phyloP scores from a whole-genome alignment of 2,797 vertebrate species.

The Neoniphon sammara region DNA sequence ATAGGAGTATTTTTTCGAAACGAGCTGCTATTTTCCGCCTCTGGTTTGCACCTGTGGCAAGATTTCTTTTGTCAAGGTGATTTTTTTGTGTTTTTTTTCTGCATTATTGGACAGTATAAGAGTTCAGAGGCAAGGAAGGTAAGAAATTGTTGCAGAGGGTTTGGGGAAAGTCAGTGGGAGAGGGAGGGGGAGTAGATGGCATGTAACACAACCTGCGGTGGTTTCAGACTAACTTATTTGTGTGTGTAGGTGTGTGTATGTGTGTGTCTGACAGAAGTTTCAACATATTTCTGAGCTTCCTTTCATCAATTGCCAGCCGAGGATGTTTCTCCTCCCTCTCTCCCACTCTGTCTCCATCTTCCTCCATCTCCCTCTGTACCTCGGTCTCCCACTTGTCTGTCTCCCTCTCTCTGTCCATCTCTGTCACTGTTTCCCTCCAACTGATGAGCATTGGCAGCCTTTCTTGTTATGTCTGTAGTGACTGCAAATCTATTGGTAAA shows the following conservation, averaged over 20 bases:
- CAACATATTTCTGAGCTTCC: conserved; percentile 30
- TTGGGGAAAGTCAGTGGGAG: background rate
- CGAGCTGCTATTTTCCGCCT: conserved; percentile 1
- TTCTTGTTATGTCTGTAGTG: conserved; percentile 21
- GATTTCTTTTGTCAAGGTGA: conserved; percentile 14
- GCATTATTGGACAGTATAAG: conserved; percentile 7
- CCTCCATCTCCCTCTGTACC: conserved; percentile 42
- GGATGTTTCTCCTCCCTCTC: background rate
- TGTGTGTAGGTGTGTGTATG: background rate
- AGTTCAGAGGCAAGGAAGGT: background rate
- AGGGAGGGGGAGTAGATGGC: conserved; percentile 11
- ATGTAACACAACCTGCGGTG: conserved; percentile 23
- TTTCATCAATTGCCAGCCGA: conserved; percentile 25
- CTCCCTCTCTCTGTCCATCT: conserved; percentile 28
- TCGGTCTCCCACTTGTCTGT: conserved; percentile 17
- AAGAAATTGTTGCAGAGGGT: background rate
- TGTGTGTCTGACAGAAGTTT: conserved; percentile 17
- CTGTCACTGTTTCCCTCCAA: conserved; percentile 22
- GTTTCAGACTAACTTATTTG: background rate
- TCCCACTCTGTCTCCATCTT: conserved; percentile 32
- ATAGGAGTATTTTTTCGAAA: conserved; percentile 19
- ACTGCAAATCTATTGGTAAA: conserved; percentile 18
- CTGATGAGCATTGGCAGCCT: conserved; percentile 33
- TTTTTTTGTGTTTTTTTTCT: conserved; percentile 14
- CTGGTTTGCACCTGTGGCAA: conserved; percentile 29